Percentiles rank a stretch among this genome's conserved stretches.
phyloP scores from a whole-genome alignment of 1,140 invertebrate genomes.

The Conopomorpha cramerella region DNA sequence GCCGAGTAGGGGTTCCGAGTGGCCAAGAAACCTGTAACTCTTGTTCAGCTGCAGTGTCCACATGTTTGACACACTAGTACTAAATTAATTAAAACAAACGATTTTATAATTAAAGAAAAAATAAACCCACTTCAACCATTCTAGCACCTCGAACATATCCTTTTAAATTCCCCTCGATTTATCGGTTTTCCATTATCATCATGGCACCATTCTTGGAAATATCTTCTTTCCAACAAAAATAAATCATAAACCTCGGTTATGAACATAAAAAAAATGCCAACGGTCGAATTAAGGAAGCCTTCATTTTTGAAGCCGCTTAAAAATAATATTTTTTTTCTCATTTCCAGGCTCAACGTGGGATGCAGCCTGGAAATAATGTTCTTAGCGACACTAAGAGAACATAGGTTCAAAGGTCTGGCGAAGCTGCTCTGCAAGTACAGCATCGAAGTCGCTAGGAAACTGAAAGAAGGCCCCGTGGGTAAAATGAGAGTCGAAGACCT shows the following conservation, averaged over 20 bases:
- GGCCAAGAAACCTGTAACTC: too few relatives aligned
- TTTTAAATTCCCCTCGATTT: too few relatives aligned
- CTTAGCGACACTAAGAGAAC: conserved; percentile 56
- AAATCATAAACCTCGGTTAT: background rate
- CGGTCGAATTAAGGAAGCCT: conserved; percentile 37
- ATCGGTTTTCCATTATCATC: conserved; percentile 25
- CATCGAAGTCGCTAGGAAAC: conserved; percentile 54
- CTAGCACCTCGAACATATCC: too few relatives aligned
- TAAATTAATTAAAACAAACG: too few relatives aligned
- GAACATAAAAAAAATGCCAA: conserved; percentile 6
- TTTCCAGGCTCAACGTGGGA: conserved; percentile 55
- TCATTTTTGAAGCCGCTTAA: background rate
- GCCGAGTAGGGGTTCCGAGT: too few relatives aligned
- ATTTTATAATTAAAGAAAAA: too few relatives aligned
- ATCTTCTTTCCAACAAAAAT: background rate
- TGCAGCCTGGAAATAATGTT: conserved; percentile 73
- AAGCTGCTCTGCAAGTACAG: conserved; percentile 55
- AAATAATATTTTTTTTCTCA: background rate
- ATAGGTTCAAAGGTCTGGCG: conserved; percentile 57
- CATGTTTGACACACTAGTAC: too few relatives aligned
- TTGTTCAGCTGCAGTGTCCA: too few relatives aligned
- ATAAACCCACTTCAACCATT: too few relatives aligned
- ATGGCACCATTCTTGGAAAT: too few relatives aligned
- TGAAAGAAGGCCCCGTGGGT: conserved; percentile 55
- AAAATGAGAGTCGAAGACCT: conserved; percentile 43